phyloP scores from a whole-genome alignment of 2,888 invertebrate genomes.

The Capitulum mitella region DNA sequence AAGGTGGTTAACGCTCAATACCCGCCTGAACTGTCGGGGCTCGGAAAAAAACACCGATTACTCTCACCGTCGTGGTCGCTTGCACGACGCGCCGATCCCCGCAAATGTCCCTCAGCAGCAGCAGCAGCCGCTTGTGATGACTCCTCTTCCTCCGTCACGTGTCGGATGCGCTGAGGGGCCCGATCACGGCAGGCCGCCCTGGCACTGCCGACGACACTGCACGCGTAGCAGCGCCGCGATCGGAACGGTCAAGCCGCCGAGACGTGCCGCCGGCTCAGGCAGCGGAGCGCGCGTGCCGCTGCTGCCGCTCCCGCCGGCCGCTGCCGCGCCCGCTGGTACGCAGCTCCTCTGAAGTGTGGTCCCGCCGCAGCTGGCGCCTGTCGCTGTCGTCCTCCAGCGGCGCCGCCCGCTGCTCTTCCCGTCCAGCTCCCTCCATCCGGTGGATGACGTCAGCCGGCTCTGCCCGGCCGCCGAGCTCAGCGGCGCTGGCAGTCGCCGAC shows the following conservation, averaged over 20 bases:
- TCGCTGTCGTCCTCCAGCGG: background rate
- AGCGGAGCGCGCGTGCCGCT: background rate
- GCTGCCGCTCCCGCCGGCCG: background rate
- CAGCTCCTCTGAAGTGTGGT: no score
- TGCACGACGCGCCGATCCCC: background rate
- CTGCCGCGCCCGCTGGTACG: background rate
- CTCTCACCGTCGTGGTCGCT: background rate
- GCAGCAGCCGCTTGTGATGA: background rate
- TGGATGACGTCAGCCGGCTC: background rate
- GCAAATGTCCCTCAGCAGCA: no score
- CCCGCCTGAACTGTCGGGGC: background rate
- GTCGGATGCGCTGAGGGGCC: background rate
- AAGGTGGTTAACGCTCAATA: background rate
- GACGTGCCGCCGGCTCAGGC: background rate
- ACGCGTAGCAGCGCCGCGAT: background rate
- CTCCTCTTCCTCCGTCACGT: background rate
- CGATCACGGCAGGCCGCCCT: background rate
- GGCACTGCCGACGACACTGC: background rate
- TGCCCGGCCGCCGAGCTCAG: background rate
- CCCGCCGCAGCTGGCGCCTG: no score
- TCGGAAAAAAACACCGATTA: background rate
- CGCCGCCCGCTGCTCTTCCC: background rate
- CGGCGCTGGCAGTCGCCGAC: background rate
- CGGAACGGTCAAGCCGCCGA: background rate
- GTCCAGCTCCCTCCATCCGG: background rate